Evolutionary conservation across 2,113 vertebrate species (phyloP).

Genomic region (Oncorhynchus clarkii): DNA sequence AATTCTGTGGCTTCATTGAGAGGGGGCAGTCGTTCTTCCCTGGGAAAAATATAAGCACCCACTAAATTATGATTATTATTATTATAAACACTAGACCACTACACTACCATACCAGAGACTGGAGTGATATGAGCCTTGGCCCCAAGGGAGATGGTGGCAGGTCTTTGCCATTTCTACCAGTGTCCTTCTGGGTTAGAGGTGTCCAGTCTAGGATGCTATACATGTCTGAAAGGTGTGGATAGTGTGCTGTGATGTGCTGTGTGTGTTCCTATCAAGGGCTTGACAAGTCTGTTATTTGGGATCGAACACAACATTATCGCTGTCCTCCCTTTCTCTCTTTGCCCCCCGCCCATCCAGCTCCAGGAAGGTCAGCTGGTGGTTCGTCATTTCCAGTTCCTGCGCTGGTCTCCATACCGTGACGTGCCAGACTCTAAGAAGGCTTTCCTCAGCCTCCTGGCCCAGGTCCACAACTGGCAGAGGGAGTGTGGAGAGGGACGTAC

Average conservation of each 20-base stretch:
- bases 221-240: not conserved
- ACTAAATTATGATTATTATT: too few species aligned
- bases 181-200: not conserved
- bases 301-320: not conserved
- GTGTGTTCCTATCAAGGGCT: too few species aligned
- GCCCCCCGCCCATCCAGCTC: constrained; percentile 73
- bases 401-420: constrained; percentile 93
- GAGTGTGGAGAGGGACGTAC: constrained; percentile 90
- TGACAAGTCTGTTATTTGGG: too few species aligned
- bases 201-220: not conserved
- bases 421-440: constrained; percentile 92
- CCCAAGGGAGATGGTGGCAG: not conserved
- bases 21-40: too few species aligned
- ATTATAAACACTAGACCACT: too few species aligned
- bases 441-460: constrained; percentile 87
- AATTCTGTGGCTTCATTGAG: too few species aligned
- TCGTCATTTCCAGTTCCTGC: constrained; percentile 94
- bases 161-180: not conserved
- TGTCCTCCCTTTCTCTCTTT: not conserved
- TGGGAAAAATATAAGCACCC: too few species aligned
- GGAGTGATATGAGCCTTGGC: not conserved
- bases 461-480: constrained; percentile 93
- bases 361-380: constrained; percentile 94
- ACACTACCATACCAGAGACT: too few species aligned
- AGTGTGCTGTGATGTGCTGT: too few species aligned